phyloP scores from a whole-genome alignment of 1,140 invertebrate species.

The Drosophila orena region DNA sequence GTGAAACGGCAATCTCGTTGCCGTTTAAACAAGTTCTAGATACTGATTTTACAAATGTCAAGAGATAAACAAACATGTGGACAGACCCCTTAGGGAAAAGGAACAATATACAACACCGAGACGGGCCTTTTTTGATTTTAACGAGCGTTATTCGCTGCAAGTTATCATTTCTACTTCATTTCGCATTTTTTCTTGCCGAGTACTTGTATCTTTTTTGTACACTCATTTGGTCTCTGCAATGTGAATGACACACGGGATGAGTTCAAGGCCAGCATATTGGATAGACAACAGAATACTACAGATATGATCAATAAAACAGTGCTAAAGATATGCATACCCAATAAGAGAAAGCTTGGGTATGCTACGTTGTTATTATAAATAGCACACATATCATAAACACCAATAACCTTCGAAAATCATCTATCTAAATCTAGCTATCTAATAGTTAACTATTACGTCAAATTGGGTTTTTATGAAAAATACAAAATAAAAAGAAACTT shows the following conservation, averaged over 20 bases:
- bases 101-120: neutral
- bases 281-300: constrained; percentile 20
- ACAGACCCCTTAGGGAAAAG: neutral
- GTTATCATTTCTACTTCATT: constrained; percentile 32
- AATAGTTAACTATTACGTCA: too few species aligned
- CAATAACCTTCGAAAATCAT: neutral
- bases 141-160: constrained; percentile 14
- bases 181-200: constrained; percentile 11
- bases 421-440: too few species aligned
- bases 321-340: neutral
- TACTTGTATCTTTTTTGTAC: constrained; percentile 6
- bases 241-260: constrained; percentile 24
- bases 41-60: constrained; percentile 19
- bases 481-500: neutral
- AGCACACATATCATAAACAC: neutral
- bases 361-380: too few species aligned
- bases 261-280: constrained; percentile 31
- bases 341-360: neutral
- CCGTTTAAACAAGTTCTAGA: constrained; percentile 10
- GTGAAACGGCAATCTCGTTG: neutral
- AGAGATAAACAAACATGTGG: constrained; percentile 14
- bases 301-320: neutral
- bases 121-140: constrained; percentile 20
- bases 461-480: too few species aligned
- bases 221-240: neutral